phyloP scores from a whole-genome alignment of 2,113 vertebrate species.

The Malurus cyaneus region DNA sequence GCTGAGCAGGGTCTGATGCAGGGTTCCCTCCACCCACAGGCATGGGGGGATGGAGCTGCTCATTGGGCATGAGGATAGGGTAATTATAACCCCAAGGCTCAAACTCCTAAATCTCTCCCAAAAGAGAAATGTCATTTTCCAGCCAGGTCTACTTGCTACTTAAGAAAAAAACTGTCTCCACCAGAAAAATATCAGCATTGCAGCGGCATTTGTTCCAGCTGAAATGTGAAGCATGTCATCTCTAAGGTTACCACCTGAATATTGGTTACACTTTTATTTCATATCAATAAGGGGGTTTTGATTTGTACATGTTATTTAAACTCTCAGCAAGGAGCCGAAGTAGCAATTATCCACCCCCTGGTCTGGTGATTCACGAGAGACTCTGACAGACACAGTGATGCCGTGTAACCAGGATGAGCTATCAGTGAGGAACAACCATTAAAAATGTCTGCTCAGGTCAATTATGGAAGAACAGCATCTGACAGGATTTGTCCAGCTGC shows the following conservation, averaged over 20 bases:
- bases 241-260: neutral
- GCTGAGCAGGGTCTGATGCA: neutral
- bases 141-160: neutral
- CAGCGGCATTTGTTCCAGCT: neutral
- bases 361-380: neutral
- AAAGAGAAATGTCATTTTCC: neutral
- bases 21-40: neutral
- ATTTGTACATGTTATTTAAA: neutral
- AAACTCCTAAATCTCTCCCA: neutral
- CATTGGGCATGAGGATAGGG: neutral
- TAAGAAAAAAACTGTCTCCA: neutral
- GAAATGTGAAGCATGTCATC: neutral
- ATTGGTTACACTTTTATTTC: neutral
- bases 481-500: neutral
- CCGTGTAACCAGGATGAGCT: neutral
- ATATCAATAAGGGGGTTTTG: neutral
- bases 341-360: neutral
- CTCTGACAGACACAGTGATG: neutral
- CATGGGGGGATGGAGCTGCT: fast-evolving
- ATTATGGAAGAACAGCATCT: neutral
- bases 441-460: neutral
- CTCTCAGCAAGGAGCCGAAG: neutral
- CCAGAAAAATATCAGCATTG: neutral
- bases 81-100: neutral
- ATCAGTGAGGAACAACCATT: fast-evolving